These are phyloP conservation scores for Anabas testudineus DNA, from an alignment of 2,797 vertebrate species.

Conservation along the genomic window DNA sequence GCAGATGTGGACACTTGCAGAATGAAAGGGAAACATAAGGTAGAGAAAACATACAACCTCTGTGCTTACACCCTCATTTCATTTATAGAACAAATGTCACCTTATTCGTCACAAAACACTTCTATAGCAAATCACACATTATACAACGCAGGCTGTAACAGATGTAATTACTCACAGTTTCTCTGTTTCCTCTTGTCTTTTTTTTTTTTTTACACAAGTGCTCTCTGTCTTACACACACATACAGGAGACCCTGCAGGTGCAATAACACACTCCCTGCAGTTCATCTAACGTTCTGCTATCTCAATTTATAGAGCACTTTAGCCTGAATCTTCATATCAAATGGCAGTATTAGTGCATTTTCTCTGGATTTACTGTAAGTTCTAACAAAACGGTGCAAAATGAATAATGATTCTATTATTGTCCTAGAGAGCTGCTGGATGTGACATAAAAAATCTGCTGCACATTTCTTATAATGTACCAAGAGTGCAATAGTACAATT, in stretches of 20 bases:
- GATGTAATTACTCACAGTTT: constrained; percentile 26
- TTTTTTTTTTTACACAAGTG: neutral
- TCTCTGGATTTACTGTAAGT: neutral
- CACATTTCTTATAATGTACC: constrained; percentile 19
- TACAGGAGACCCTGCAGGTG: constrained; percentile 34
- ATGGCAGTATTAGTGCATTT: constrained; percentile 24
- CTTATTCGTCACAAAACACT: constrained; percentile 21
- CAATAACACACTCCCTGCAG: constrained; percentile 36
- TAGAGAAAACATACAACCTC: constrained; percentile 65
- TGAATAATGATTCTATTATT: constrained; percentile 27
- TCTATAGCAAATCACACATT: constrained; percentile 25
- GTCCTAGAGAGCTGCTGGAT: constrained; percentile 5
- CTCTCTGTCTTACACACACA: constrained; percentile 4
- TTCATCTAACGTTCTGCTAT: constrained; percentile 36
- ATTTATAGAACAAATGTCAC: constrained; percentile 51
- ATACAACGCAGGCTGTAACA: constrained; percentile 29
- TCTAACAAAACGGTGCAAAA: constrained; percentile 10
- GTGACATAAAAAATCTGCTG: constrained; percentile 3
- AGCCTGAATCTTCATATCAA: constrained; percentile 38
- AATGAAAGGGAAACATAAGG: constrained; percentile 99
- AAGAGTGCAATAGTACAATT: constrained; percentile 21
- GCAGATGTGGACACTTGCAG: constrained; percentile 98
- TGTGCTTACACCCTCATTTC: neutral
- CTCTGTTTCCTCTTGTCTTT: neutral
- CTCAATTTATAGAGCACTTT: constrained; percentile 46